Percentiles rank a stretch among this genome's conserved stretches.
phyloP scores from a whole-genome alignment of 2,113 vertebrate genomes.

The Rissa tridactyla region DNA sequence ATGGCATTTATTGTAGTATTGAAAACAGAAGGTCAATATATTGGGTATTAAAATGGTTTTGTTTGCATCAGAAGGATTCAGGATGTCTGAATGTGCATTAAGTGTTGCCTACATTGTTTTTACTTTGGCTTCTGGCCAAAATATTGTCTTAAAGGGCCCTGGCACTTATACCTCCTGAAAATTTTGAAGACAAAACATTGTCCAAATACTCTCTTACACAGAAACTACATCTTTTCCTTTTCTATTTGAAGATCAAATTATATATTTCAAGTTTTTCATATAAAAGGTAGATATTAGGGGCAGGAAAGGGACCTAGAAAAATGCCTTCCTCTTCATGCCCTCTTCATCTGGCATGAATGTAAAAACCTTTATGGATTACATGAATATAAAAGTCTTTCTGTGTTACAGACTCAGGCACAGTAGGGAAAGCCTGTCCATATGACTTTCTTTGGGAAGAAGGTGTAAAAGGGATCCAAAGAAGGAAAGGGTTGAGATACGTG shows the following conservation, averaged over 20 bases:
- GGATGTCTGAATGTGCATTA: not conserved
- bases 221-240: not conserved
- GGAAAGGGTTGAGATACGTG: not conserved
- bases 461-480: not conserved
- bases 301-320: too few relatives aligned
- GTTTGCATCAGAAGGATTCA: not conserved
- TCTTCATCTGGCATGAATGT: not conserved
- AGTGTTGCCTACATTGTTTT: not conserved
- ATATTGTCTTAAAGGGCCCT: not conserved
- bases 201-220: not conserved
- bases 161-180: not conserved
- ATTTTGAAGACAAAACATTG: not conserved
- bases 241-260: not conserved
- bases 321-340: not conserved
- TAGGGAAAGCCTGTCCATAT: not conserved
- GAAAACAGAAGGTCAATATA: not conserved
- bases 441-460: not conserved
- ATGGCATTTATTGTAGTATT: too few relatives aligned
- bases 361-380: not conserved
- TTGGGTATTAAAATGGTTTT: not conserved
- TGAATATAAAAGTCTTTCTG: not conserved
- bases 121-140: not conserved
- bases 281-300: not conserved
- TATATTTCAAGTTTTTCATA: not conserved
- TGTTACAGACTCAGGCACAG: not conserved